These are phyloP conservation scores for Myioborus miniatus DNA, from an alignment of 2,797 vertebrate species.

Conservation along the genomic window DNA sequence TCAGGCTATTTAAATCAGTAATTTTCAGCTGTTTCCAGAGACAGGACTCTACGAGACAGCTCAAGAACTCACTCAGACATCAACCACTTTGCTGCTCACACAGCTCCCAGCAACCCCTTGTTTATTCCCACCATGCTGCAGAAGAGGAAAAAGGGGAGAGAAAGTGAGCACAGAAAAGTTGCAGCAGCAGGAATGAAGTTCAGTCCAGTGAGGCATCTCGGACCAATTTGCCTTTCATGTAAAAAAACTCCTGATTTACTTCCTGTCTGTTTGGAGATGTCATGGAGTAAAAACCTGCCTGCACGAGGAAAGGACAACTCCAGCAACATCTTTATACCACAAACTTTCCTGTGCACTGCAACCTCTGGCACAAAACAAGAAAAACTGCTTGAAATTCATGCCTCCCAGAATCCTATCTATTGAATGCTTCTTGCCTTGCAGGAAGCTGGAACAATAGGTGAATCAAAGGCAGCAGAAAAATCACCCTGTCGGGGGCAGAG, in stretches of 20 bases:
- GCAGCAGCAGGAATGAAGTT: not conserved
- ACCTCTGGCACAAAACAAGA: conserved; percentile 10
- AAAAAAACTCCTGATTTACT: not conserved
- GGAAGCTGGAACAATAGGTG: conserved; percentile 57
- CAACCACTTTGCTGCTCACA: not conserved
- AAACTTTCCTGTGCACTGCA: not conserved
- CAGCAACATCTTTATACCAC: not conserved
- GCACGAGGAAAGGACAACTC: accelerated
- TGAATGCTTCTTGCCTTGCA: conserved; percentile 19
- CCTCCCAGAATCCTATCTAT: conserved; percentile 10
- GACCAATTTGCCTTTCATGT: not conserved
- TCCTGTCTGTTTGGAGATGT: not conserved
- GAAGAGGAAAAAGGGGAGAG: not conserved
- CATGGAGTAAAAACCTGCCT: not conserved
- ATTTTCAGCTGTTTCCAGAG: not conserved
- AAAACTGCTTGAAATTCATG: conserved; percentile 50
- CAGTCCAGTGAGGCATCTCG: not conserved
- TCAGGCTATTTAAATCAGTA: not conserved
- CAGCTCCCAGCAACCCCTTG: not conserved
- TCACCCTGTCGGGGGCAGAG: conserved; percentile 22
- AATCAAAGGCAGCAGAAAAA: conserved; percentile 50
- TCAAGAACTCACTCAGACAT: not conserved
- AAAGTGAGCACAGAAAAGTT: not conserved
- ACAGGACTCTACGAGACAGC: not conserved
- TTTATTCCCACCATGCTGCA: not conserved